Conservation (phyloP, 2,113 vertebrate genomes). For the Ptyas mucosa region DNA sequence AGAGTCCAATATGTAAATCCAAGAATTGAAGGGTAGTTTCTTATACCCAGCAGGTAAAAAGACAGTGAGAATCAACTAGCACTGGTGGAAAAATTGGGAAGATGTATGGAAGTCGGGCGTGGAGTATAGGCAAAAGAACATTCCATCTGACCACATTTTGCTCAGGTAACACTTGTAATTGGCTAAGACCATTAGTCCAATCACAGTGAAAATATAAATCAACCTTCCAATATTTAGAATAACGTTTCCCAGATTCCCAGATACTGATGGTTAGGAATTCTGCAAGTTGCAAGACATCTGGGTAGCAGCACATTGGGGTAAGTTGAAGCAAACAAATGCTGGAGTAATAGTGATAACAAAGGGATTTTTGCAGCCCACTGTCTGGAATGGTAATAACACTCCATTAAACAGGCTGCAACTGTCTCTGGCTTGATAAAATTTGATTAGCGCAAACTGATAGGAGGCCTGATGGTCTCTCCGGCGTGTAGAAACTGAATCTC, state of each 20-base stretch:
- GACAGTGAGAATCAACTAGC: background rate
- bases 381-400: background rate
- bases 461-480: background rate
- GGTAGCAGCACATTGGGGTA: background rate
- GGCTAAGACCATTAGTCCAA: background rate
- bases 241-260: background rate
- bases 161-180: background rate
- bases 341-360: background rate
- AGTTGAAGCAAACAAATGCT: background rate
- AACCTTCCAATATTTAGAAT: background rate
- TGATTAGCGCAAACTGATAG: background rate
- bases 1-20: background rate
- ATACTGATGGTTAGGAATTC: background rate
- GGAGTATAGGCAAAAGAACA: background rate
- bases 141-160: background rate
- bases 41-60: background rate
- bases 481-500: background rate
- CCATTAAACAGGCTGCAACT: background rate
- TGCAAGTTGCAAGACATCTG: background rate
- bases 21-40: background rate
- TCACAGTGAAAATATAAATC: background rate
- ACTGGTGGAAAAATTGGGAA: background rate
- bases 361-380: background rate
- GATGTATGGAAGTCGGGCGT: background rate
- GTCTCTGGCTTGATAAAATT: background rate